These are phyloP conservation scores for Galerucella nymphaeae DNA, from an alignment of 2,888 invertebrate genomes.

Conservation along the genomic window DNA sequence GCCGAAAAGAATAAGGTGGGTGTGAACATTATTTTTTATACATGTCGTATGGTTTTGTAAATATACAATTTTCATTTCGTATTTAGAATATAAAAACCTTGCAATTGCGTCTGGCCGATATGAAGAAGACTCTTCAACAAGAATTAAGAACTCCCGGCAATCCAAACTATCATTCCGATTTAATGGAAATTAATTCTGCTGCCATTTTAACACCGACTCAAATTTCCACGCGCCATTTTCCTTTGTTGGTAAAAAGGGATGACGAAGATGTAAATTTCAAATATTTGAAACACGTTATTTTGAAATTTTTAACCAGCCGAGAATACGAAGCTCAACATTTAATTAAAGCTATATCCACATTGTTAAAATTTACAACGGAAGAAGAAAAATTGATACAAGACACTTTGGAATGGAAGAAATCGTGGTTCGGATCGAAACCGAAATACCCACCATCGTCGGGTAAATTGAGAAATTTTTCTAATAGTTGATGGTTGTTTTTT, in stretches of 20 bases:
- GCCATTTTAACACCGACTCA: constrained; percentile 75
- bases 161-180: constrained; percentile 69
- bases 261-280: constrained; percentile 82
- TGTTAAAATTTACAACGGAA: constrained; percentile 85
- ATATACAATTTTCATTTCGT: not conserved
- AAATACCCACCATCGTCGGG: constrained; percentile 66
- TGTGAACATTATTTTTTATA: not conserved
- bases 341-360: constrained; percentile 86
- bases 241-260: constrained; percentile 60
- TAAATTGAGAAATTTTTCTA: constrained; percentile 68
- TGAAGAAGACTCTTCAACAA: constrained; percentile 91
- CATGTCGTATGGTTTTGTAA: too few relatives aligned
- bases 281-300: constrained; percentile 92
- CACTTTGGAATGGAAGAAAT: constrained; percentile 80
- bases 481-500: constrained; percentile 68
- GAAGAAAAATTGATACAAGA: constrained; percentile 87
- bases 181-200: constrained; percentile 65
- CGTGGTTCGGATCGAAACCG: constrained; percentile 75
- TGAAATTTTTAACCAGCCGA: constrained; percentile 90
- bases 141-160: constrained; percentile 74
- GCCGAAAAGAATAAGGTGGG: constrained; percentile 73
- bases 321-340: constrained; percentile 90
- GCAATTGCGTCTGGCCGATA: constrained; percentile 87
- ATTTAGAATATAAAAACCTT: constrained; percentile 85
- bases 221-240: constrained; percentile 65